Evolutionary conservation across 2,888 invertebrate species (phyloP), one percentile per base, ranked within the genome.

Genomic region (Caradrina kadenii): DNA sequence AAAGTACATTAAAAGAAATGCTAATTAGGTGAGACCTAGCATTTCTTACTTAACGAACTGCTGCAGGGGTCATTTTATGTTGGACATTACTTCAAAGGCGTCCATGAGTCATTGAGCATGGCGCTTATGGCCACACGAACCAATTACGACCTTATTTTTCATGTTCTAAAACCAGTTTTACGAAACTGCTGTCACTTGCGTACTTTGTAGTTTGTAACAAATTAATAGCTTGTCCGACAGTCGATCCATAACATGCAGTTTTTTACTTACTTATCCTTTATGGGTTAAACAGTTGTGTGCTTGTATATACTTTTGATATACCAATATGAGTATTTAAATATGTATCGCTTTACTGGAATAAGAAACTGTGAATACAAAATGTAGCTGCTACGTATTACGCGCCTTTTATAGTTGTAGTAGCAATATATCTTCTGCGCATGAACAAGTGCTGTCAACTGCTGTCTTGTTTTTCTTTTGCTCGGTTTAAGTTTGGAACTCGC

Each of bases 141-240:
- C 59, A 81, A 81, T 81, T 69, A 79, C 55, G 62, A 52, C 10
- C 63, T 73, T 73, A 62, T 74, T 67, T 79, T 79, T 69, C 49
- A 55, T 67, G 42, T 69, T 66, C 50, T 63, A 54, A 66, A 72
- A 65, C 66, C 63, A 71, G 80, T 74, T 54, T 63, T 66, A 64
- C 59, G 71, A 64, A 76, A 76, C 67, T 15, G 59, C 60, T 67
- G 63, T 60, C 60, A 53, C 55, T 53, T 66, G 59, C 11, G 5
- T 59, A 60, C 59, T 62, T 54, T 19, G 53, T 26, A 58, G 54
- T 62, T 54, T 22, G 49, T 31, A 56, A 56, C 45, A 39, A 66
- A 73, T 49, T 35, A 63, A 66, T 48, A 39, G 15, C 19, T 22
- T 8, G 10, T 10, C 39, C 59, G 52, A 56, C 59, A n/a, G n/a